Evolutionary conservation across 1,140 invertebrate species (phyloP).

Genomic region (Lordiphosa clarofinis): DNA sequence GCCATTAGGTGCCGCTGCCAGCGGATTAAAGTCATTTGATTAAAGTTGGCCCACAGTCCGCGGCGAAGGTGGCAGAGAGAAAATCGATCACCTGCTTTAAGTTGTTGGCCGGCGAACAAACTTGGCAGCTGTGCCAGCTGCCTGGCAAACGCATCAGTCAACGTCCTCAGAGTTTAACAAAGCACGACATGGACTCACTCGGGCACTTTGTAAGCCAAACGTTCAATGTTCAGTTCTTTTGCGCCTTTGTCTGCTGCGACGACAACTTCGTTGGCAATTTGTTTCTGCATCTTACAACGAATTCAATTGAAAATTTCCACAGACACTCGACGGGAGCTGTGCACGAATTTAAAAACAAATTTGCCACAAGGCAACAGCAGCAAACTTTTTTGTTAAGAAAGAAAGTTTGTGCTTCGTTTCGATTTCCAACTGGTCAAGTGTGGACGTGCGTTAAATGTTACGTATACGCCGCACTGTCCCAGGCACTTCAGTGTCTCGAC

Average conservation of each 20-base stretch:
- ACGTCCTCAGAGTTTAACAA: slow-evolving; percentile 69
- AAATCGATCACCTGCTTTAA: slow-evolving; percentile 72
- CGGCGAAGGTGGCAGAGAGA: slow-evolving; percentile 28
- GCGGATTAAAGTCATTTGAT: slow-evolving; percentile 57
- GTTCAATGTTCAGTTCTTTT: too few relatives aligned
- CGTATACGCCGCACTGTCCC: slow-evolving; percentile 59
- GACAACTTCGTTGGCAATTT: slow-evolving; percentile 57
- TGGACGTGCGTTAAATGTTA: slow-evolving; percentile 72
- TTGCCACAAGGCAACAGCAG: slow-evolving; percentile 62
- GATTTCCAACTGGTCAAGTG: slow-evolving; percentile 57
- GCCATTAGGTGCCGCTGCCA: slow-evolving; percentile 50
- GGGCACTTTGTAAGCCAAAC: slow-evolving; percentile 73
- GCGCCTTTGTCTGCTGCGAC: slow-evolving; percentile 63
- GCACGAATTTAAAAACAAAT: slow-evolving; percentile 73
- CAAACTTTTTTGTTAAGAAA: slow-evolving; percentile 30
- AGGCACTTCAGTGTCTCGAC: slow-evolving; percentile 50
- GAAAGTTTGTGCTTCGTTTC: slow-evolving; percentile 44
- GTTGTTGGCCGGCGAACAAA: slow-evolving; percentile 41
- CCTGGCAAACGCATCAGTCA: slow-evolving; percentile 67
- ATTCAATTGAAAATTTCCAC: slow-evolving; percentile 70
- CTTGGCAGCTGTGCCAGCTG: slow-evolving; percentile 69
- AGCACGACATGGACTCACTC: slow-evolving; percentile 58
- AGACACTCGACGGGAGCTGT: slow-evolving; percentile 45
- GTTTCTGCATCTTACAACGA: slow-evolving; percentile 66
- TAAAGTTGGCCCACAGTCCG: slow-evolving; percentile 38